A percentile compares a stretch with the other conserved stretches of the same genome.
phyloP scores from a whole-genome alignment of 2,888 invertebrate genomes.

The Stenolophus ochropezus region DNA sequence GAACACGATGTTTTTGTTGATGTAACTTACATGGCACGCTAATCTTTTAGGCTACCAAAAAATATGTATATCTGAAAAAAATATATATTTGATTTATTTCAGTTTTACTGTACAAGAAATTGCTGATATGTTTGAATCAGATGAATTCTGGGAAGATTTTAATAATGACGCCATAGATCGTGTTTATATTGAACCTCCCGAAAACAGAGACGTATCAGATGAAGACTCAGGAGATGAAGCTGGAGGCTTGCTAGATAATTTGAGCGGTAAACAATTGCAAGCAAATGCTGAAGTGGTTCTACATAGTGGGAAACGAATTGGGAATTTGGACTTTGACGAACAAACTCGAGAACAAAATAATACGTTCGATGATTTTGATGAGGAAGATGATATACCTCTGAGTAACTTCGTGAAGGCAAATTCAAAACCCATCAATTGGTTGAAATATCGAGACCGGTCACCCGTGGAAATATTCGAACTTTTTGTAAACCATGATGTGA shows the following conservation, averaged over 20 bases:
- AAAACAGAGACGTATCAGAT: slow-evolving; percentile 43
- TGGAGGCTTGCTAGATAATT: slow-evolving; percentile 58
- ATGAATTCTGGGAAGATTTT: neutral
- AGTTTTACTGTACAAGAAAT: neutral
- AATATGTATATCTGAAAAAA: neutral
- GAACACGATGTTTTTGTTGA: neutral
- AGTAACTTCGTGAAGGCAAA: neutral
- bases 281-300: slow-evolving; percentile 56
- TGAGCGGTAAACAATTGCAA: slow-evolving; percentile 57
- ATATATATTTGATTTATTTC: neutral
- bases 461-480: slow-evolving; percentile 39
- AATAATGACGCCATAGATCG: neutral
- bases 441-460: slow-evolving; percentile 9
- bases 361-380: neutral
- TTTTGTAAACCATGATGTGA: slow-evolving; percentile 41
- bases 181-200: slow-evolving; percentile 53
- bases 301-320: neutral
- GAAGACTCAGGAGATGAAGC: slow-evolving; percentile 55
- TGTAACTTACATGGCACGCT: neutral
- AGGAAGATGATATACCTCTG: neutral
- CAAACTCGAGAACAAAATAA: neutral
- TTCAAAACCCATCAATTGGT: neutral
- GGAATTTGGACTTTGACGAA: neutral
- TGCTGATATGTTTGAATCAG: neutral
- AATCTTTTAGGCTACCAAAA: neutral